Percentiles rank a stretch among this genome's conserved stretches.
phyloP scores from a whole-genome alignment of 1,140 invertebrate genomes.

The Lepidurus arcticus region DNA sequence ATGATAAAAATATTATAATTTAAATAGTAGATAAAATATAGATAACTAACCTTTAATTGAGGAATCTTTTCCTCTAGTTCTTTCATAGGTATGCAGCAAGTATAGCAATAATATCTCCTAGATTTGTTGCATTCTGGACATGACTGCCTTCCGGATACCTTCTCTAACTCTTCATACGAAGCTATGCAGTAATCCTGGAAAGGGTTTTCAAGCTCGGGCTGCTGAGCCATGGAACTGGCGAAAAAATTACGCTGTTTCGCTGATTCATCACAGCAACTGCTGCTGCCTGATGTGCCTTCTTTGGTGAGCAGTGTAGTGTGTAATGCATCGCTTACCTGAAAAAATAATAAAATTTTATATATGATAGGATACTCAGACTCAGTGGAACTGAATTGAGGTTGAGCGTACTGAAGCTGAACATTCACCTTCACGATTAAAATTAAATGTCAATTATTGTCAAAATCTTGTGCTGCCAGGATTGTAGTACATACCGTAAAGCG shows the following conservation, averaged over 20 bases:
- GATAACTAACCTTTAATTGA: slow-evolving; percentile 16
- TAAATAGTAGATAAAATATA: not conserved
- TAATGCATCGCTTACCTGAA: too few species aligned
- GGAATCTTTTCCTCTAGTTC: slow-evolving; percentile 20
- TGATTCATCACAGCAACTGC: slow-evolving; percentile 36
- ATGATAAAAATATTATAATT: not conserved
- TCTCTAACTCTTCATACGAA: not conserved
- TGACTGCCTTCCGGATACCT: not conserved
- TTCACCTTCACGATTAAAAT: too few species aligned
- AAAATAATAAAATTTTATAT: too few species aligned
- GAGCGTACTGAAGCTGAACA: too few species aligned
- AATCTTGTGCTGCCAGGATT: too few species aligned
- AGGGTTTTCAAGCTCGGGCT: slow-evolving; percentile 15
- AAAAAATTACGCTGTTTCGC: slow-evolving; percentile 27
- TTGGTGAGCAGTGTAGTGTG: not conserved
- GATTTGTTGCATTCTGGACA: slow-evolving; percentile 24
- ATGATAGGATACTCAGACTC: too few species aligned
- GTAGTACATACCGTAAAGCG: too few species aligned
- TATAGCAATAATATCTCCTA: slow-evolving; percentile 26
- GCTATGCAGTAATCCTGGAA: slow-evolving; percentile 7
- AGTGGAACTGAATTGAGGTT: too few species aligned
- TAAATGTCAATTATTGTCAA: too few species aligned
- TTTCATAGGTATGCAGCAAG: slow-evolving; percentile 21
- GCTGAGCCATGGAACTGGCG: slow-evolving; percentile 24
- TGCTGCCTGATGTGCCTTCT: not conserved